A percentile compares a stretch with the other conserved stretches of the same genome.
phyloP scores from a whole-genome alignment of 2,888 invertebrate species.

The Pyrgus malvae region DNA sequence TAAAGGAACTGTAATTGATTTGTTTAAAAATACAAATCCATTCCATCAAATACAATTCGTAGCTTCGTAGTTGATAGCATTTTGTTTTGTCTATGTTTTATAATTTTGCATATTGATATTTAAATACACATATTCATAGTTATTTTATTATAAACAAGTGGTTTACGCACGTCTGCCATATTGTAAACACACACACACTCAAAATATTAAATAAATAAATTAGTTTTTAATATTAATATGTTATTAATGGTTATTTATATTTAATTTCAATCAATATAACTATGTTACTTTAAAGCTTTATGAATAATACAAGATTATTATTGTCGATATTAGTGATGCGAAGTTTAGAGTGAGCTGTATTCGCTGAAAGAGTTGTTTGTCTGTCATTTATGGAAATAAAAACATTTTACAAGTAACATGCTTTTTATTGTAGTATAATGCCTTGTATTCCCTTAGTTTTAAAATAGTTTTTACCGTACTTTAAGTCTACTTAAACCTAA shows the following conservation, averaged over 20 bases:
- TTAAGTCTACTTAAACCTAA: too few relatives aligned
- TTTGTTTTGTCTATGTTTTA: background rate
- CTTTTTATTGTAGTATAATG: slow-evolving; percentile 11
- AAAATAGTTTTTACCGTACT: background rate
- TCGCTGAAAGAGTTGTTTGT: slow-evolving; percentile 67
- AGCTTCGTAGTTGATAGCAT: too few relatives aligned
- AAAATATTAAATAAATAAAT: background rate
- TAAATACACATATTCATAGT: too few relatives aligned
- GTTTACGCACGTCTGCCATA: background rate
- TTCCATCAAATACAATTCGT: too few relatives aligned
- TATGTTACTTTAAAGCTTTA: slow-evolving; percentile 47
- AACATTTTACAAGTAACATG: slow-evolving; percentile 58
- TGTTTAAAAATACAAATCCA: too few relatives aligned
- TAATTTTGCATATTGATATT: too few relatives aligned
- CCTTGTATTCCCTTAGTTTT: background rate
- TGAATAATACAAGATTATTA: slow-evolving; percentile 53
- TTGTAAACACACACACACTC: background rate
- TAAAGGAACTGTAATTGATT: too few relatives aligned
- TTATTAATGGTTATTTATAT: too few relatives aligned
- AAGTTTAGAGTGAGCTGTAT: slow-evolving; percentile 58
- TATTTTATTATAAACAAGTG: background rate
- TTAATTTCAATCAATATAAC: background rate
- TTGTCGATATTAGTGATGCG: slow-evolving; percentile 41
- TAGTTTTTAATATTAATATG: background rate
- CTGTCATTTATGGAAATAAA: slow-evolving; percentile 65